Conservation (phyloP, 92 coral and sea anemone genomes). For the Epizoanthus rinbou region DNA sequence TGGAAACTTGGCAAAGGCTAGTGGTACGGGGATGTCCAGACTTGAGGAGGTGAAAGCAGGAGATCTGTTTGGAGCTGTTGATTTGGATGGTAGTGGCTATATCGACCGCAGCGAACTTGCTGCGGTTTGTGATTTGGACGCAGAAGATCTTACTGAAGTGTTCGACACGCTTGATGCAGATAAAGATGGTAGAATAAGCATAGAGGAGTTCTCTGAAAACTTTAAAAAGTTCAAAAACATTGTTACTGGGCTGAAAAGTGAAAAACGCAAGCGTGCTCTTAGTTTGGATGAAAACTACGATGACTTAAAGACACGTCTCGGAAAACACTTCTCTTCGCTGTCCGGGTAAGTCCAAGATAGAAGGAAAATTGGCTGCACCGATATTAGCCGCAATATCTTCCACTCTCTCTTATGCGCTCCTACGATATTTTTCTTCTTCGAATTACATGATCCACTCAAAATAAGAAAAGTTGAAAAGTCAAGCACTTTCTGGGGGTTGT, state of each 20-base stretch:
- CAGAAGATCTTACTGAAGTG: slow-evolving; percentile 86
- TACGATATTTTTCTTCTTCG: slow-evolving; percentile 27
- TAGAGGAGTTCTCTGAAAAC: slow-evolving; percentile 95
- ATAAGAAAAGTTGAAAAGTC: slow-evolving; percentile 23
- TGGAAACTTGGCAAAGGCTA: slow-evolving; percentile 24
- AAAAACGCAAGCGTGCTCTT: slow-evolving; percentile 60
- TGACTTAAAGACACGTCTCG: slow-evolving; percentile 74
- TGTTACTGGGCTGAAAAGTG: slow-evolving; percentile 79
- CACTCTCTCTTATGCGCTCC: slow-evolving; percentile 11
- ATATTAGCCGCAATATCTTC: not conserved
- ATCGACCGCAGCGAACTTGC: slow-evolving; percentile 94
- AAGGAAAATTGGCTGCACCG: not conserved
- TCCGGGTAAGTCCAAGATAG: slow-evolving; percentile 70
- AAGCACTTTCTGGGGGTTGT: not conserved
- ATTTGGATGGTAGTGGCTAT: slow-evolving; percentile 95
- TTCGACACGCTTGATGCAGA: slow-evolving; percentile 91
- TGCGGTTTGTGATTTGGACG: slow-evolving; percentile 96
- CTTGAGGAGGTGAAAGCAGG: slow-evolving; percentile 72
- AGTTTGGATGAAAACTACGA: slow-evolving; percentile 66
- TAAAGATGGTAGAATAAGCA: slow-evolving; percentile 91
- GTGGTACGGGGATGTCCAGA: slow-evolving; percentile 65
- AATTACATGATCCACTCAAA: slow-evolving; percentile 36
- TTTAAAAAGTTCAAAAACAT: slow-evolving; percentile 86
- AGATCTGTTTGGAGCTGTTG: slow-evolving; percentile 91
- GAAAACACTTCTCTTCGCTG: slow-evolving; percentile 59